phyloP scores from a whole-genome alignment of 2,888 invertebrate genomes.

The Aspidiotus destructor region DNA sequence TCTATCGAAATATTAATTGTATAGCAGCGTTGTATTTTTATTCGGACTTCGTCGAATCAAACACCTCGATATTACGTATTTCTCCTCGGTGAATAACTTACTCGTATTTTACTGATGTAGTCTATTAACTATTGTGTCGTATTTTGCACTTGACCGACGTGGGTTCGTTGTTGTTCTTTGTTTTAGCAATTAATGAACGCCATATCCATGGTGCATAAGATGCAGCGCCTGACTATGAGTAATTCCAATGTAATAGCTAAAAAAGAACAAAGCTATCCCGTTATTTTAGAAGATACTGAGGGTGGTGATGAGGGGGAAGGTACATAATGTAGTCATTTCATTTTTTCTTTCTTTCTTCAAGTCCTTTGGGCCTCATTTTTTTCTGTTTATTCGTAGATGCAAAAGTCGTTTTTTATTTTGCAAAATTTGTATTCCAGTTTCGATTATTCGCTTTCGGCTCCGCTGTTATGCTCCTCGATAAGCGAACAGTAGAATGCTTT shows the following conservation, averaged over 20 bases:
- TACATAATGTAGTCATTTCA: slow-evolving; percentile 34
- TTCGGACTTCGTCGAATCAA: too few relatives aligned
- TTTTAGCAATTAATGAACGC: slow-evolving; percentile 46
- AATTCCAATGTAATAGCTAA: slow-evolving; percentile 44
- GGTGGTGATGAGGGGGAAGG: slow-evolving; percentile 37
- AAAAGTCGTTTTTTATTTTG: neutral
- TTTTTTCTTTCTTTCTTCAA: slow-evolving; percentile 10
- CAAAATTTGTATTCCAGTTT: neutral
- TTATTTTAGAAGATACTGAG: slow-evolving; percentile 42
- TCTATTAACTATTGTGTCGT: slow-evolving; percentile 1
- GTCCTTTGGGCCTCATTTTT: slow-evolving; percentile 5
- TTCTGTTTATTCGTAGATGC: neutral
- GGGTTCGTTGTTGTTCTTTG: slow-evolving; percentile 29
- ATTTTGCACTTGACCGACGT: neutral
- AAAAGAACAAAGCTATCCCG: slow-evolving; percentile 40
- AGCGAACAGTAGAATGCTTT: too few relatives aligned
- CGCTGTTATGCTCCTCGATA: too few relatives aligned
- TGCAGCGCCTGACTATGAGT: slow-evolving; percentile 91
- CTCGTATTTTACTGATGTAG: too few relatives aligned
- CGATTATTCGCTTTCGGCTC: too few relatives aligned
- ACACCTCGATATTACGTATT: too few relatives aligned
- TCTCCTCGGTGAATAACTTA: too few relatives aligned
- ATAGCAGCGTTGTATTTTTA: too few relatives aligned
- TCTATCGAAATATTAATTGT: too few relatives aligned
- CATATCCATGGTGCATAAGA: slow-evolving; percentile 53